These are phyloP conservation scores for Gryllus bimaculatus DNA, from an alignment of 1,140 invertebrate species.

Conservation along the genomic window DNA sequence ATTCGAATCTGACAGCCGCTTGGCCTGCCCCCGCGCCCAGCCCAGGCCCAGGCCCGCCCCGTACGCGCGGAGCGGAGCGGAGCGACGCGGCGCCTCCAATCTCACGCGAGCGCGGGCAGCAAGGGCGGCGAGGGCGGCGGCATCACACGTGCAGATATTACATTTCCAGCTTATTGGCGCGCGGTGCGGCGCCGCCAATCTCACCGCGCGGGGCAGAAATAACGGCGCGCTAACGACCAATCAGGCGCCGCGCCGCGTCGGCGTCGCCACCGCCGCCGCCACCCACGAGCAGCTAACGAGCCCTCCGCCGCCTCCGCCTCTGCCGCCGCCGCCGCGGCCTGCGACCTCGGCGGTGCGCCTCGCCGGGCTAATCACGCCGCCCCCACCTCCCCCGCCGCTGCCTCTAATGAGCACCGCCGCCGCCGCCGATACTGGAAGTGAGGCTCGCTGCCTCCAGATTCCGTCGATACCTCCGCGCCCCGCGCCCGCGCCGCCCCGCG, in stretches of 20 bases:
- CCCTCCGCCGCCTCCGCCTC: too few relatives aligned
- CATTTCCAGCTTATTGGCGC: conserved; percentile 3
- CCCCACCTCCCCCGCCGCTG: background rate
- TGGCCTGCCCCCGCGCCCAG: background rate
- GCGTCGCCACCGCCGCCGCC: too few relatives aligned
- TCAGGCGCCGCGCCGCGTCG: background rate
- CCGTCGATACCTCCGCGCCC: background rate
- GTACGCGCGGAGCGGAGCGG: background rate
- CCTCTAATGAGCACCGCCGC: background rate
- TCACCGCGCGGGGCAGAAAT: background rate
- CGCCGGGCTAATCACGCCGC: background rate
- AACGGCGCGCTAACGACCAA: conserved; percentile 2
- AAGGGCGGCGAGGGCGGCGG: too few relatives aligned
- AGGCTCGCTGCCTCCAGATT: background rate
- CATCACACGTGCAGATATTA: conserved; percentile 4
- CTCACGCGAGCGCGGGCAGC: background rate
- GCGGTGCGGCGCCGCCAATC: background rate
- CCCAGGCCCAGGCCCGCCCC: too few relatives aligned
- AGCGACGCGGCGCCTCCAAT: background rate
- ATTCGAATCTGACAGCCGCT: background rate
- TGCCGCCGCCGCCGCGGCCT: background rate
- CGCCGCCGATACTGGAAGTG: background rate
- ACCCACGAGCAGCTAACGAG: background rate
- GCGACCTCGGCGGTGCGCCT: background rate
- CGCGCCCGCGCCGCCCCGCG: too few relatives aligned